Percentiles rank a stretch among this genome's conserved stretches.
These are phyloP conservation scores for Agrilus planipennis DNA, from an alignment of 1,140 invertebrate genomes.

Conservation along the genomic window DNA sequence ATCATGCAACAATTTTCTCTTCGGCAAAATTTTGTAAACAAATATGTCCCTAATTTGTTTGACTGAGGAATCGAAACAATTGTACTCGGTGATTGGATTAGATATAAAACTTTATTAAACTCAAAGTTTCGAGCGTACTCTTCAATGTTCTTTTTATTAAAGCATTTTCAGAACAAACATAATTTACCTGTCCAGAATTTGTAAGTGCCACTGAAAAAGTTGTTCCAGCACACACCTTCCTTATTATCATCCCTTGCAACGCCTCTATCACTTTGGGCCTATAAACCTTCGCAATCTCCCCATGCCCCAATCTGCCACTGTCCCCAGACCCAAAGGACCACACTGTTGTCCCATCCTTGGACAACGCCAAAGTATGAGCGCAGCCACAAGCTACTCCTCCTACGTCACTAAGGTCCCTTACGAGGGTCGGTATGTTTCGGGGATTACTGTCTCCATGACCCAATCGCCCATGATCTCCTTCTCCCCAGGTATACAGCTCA, in stretches of 20 bases:
- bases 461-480: slow-evolving; percentile 51
- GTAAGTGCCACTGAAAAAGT: slow-evolving; percentile 51
- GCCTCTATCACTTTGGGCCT: slow-evolving; percentile 53
- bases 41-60: no score
- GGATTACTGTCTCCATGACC: slow-evolving; percentile 44
- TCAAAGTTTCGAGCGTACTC: no score
- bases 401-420: slow-evolving; percentile 43
- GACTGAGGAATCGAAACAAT: no score
- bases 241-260: slow-evolving; percentile 45
- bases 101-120: no score
- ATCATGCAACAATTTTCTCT: no score
- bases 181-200: slow-evolving; percentile 38
- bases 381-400: slow-evolving; percentile 51
- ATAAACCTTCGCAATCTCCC: slow-evolving; percentile 42
- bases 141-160: neutral
- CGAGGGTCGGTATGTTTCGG: slow-evolving; percentile 43
- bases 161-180: neutral
- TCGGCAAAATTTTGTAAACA: no score
- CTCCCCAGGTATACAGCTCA: slow-evolving; percentile 47
- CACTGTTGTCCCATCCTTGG: slow-evolving; percentile 47
- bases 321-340: slow-evolving; percentile 56
- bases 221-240: slow-evolving; percentile 46
- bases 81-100: no score
- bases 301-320: slow-evolving; percentile 50
- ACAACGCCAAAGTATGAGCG: slow-evolving; percentile 50